These are phyloP conservation scores for Takifugu bimaculatus DNA, from an alignment of 2,113 vertebrate species.

Conservation along the genomic window DNA sequence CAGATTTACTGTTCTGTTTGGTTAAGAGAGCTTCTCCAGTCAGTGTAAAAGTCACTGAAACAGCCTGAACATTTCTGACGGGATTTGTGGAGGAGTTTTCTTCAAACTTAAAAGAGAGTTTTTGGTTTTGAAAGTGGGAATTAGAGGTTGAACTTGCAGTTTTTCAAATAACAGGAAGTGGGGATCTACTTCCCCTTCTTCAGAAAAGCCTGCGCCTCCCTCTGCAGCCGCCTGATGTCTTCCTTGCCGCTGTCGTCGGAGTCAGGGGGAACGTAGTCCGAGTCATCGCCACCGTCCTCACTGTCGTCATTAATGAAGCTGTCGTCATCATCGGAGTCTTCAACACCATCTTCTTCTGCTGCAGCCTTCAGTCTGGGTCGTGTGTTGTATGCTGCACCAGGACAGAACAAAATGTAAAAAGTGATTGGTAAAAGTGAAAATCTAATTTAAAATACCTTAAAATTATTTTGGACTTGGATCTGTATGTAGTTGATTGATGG, in stretches of 20 bases:
- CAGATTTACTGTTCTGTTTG: no score
- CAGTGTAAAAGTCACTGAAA: no score
- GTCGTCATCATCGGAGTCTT: conserved; percentile 42
- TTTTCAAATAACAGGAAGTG: neutral
- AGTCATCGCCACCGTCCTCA: conserved; percentile 57
- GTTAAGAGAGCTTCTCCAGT: no score
- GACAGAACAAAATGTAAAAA: neutral
- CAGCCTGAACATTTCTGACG: no score
- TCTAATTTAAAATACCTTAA: no score
- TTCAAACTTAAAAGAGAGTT: no score
- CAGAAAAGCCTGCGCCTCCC: conserved; percentile 54
- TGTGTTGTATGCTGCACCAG: conserved; percentile 17
- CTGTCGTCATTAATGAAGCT: conserved; percentile 72
- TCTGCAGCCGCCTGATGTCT: conserved; percentile 51
- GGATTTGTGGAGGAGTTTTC: no score
- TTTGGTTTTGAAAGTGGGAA: no score
- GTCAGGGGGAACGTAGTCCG: conserved; percentile 62
- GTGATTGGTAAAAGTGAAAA: neutral
- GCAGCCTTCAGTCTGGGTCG: neutral
- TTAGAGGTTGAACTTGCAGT: no score
- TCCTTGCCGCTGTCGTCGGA: conserved; percentile 52
- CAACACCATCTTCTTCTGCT: conserved; percentile 48
- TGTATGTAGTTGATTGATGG: no score
- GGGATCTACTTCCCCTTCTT: conserved; percentile 44
- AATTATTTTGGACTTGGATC: no score